Evolutionary conservation across 64 coral and sea anemone genomes (phyloP).

Genomic region (Acropora tenuis): DNA sequence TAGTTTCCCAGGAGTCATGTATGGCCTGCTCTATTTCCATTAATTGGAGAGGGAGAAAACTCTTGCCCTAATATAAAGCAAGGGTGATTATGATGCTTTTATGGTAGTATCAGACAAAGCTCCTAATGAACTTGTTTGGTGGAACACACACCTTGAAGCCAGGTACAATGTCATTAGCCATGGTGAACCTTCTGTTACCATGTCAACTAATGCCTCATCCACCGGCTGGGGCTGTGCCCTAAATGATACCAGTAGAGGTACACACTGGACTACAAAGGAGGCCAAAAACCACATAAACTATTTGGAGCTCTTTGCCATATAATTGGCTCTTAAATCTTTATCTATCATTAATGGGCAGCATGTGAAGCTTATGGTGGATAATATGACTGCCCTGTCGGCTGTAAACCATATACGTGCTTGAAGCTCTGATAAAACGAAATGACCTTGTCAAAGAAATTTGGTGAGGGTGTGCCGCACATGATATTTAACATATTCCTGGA

Average conservation of each 20-base stretch:
- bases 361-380: too few species aligned
- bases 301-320: not conserved
- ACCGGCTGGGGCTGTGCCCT: constrained; percentile 59
- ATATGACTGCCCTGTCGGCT: too few species aligned
- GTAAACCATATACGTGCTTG: too few species aligned
- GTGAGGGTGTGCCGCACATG: too few species aligned
- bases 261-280: not conserved
- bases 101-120: constrained; percentile 34
- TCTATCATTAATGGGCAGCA: too few species aligned
- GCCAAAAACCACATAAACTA: not conserved
- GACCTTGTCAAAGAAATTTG: too few species aligned
- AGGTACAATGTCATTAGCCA: constrained; percentile 59
- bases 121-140: constrained; percentile 33
- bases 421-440: too few species aligned
- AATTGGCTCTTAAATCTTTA: too few species aligned
- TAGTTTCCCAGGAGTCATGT: constrained; percentile 45
- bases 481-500: too few species aligned
- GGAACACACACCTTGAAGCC: constrained; percentile 5
- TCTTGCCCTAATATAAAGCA: constrained; percentile 20
- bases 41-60: not conserved
- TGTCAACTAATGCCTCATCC: constrained; percentile 55
- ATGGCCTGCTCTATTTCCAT: not conserved
- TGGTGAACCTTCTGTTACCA: constrained; percentile 31
- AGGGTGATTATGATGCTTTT: constrained; percentile 50
- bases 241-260: not conserved